Percentiles rank a stretch among this genome's conserved stretches.
Conservation (phyloP, 2,888 invertebrate genomes). For the Trachelus tabidus region DNA sequence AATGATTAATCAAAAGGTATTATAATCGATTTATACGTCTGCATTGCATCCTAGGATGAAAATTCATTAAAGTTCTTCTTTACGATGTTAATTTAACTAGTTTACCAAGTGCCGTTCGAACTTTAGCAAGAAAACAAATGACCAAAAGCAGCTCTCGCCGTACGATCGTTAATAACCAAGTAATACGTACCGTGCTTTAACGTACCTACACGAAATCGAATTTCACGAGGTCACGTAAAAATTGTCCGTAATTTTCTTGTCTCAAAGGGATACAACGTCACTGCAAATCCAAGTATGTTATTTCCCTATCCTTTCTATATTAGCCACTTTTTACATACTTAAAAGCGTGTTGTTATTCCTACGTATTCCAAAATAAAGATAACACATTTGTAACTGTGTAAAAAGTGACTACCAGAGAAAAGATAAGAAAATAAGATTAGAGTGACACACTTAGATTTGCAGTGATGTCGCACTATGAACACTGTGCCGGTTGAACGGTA, state of each 20-base stretch:
- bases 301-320: too few relatives aligned
- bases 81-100: neutral
- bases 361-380: too few relatives aligned
- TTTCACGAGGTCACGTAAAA: neutral
- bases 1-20: neutral
- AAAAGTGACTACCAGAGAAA: too few relatives aligned
- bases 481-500: neutral
- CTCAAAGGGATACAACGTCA: neutral
- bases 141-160: neutral
- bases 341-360: too few relatives aligned
- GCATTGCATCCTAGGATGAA: neutral
- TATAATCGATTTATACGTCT: neutral
- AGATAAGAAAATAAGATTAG: too few relatives aligned
- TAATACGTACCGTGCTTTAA: neutral
- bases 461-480: neutral
- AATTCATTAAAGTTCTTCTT: neutral
- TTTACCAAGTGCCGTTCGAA: neutral
- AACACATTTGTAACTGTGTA: too few relatives aligned
- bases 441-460: too few relatives aligned
- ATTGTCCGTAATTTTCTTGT: neutral
- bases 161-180: neutral
- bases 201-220: neutral
- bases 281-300: too few relatives aligned
- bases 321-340: too few relatives aligned
- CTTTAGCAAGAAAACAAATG: neutral